Conservation (phyloP, 2,888 invertebrate genomes). For the Tenthredo livida region DNA sequence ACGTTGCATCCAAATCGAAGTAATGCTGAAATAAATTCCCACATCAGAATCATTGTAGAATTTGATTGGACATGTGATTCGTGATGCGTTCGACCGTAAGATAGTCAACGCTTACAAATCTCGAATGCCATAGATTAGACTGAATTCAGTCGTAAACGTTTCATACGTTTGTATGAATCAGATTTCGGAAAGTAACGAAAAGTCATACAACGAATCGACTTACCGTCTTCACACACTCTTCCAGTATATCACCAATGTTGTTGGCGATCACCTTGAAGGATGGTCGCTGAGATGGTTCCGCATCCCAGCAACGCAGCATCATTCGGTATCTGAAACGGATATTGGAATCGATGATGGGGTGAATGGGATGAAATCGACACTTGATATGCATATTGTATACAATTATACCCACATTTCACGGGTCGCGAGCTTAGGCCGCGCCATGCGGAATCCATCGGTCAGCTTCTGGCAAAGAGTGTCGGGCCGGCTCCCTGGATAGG, state of each 20-base stretch:
- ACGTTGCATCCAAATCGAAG: slow-evolving; percentile 90
- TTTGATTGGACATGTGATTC: neutral
- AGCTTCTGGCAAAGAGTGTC: too few relatives aligned
- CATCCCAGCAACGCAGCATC: slow-evolving; percentile 91
- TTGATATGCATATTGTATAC: neutral
- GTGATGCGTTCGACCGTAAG: neutral
- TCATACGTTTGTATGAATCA: neutral
- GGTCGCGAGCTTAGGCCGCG: slow-evolving; percentile 84
- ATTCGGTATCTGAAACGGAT: slow-evolving; percentile 81
- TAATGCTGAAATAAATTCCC: slow-evolving; percentile 84
- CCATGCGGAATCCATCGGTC: too few relatives aligned
- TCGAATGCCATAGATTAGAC: neutral
- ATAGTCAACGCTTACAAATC: neutral
- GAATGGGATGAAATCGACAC: neutral
- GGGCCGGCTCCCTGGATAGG: slow-evolving; percentile 81
- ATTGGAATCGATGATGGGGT: neutral
- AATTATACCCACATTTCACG: slow-evolving; percentile 84
- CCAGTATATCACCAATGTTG: slow-evolving; percentile 80
- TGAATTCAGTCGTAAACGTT: neutral
- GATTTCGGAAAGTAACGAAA: neutral
- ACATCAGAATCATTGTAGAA: neutral
- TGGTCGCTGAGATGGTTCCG: slow-evolving; percentile 86
- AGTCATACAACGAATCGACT: slow-evolving; percentile 66
- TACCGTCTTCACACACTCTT: slow-evolving; percentile 81
- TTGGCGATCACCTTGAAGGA: slow-evolving; percentile 87